Base-by-base conservation (phyloP, 2,888 invertebrate species). In the Phaonia tiefii region DNA sequence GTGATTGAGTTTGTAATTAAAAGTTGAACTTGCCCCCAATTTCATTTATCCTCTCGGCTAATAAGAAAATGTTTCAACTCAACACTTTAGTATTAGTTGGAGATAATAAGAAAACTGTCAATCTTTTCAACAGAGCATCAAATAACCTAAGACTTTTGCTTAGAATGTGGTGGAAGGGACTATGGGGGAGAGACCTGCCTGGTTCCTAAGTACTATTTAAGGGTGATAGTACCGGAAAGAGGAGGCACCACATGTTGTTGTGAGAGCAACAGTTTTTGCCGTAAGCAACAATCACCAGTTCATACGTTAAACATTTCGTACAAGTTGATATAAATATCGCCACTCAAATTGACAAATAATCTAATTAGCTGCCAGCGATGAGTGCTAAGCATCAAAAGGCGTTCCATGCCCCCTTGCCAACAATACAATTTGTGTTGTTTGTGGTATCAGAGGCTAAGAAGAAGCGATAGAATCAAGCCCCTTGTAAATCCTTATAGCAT, bases 301-400 rank as follows among this genome's bases (percentile, higher is more conserved):
- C 11, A 13, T 13, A 56, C 26, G 63, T 63, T 63, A 63, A 63
- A 42, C 63, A 42, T 63, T 63, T 63, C 63, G 42, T 78, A 82
- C 67, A 84, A 84, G 78, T 81, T 81, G 75, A 78, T 81, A 81
- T 72, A 81, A 79, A 82, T 77, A 80, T 79, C 76, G 63, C 83
- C 80, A 84, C 77, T 79, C 83, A 77, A 83, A 75, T 85, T 87
- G 88, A 88, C 88, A 87, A 88, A 89, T 88, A 87, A 86, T 88
- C 88, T 87, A 89, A 88, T 88, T 88, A 88, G 87, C 86, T 84
- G 86, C 84, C 84, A 85, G 86, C 86, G 88, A 87, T 89, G 89
- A 89, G 87, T 86, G 87, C 87, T 84, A 79, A 84, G 85, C 87
- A 85, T 88, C 88, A 88, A 85, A 86, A 84, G 84, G 56, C 67